These are phyloP conservation scores for Phalacrocorax brasilianus DNA, from an alignment of 2,113 vertebrate genomes.

Conservation along the genomic window DNA sequence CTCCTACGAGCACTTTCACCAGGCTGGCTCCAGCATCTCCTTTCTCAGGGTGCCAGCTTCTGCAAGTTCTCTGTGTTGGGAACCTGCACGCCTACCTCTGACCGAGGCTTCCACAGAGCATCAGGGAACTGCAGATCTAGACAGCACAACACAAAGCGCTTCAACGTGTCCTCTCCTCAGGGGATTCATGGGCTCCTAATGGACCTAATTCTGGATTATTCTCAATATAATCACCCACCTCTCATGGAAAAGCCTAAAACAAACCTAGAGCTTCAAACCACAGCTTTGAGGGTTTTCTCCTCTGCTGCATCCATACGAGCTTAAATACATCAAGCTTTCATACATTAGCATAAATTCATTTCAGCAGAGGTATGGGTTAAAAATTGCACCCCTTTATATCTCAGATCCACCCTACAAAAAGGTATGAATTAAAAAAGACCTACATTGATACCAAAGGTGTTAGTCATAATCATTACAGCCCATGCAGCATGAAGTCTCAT, in stretches of 20 bases:
- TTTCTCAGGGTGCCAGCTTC: neutral
- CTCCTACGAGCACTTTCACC: fast-evolving
- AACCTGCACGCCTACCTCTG: neutral
- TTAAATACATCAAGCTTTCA: neutral
- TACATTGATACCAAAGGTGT: neutral
- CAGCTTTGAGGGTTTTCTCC: neutral
- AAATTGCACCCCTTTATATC: neutral
- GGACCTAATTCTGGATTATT: neutral
- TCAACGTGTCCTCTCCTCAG: neutral
- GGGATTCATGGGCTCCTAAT: neutral
- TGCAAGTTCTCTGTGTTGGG: neutral
- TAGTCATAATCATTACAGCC: neutral
- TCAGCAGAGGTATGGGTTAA: neutral
- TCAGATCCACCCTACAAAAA: neutral
- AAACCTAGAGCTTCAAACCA: neutral
- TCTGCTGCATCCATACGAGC: neutral
- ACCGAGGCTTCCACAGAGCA: neutral
- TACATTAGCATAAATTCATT: neutral
- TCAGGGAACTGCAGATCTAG: no score
- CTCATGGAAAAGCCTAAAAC: neutral
- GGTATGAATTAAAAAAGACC: neutral
- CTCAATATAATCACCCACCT: neutral
- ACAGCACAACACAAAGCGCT: neutral
- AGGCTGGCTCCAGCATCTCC: neutral
- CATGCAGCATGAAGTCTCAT: neutral